Base-by-base conservation (phyloP, 1,140 invertebrate species). In the Radopholus similis region DNA sequence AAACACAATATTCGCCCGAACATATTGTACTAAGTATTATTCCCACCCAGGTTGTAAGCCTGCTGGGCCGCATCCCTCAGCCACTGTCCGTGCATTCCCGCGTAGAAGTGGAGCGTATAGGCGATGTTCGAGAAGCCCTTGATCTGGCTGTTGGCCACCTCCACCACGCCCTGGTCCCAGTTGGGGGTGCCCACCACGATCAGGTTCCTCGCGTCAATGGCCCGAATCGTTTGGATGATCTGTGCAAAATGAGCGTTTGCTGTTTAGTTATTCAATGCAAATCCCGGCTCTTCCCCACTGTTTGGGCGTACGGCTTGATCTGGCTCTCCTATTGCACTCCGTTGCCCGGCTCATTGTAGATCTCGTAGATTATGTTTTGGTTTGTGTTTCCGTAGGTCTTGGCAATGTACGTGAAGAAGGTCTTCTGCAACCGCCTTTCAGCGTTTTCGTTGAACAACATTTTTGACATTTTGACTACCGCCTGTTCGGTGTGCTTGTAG, bases 381-480 rank as follows among this genome's bases (percentile, higher is more conserved):
- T 66, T 28, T 32, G n/a, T n/a, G 6, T 32, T 58, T 4, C 26
- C 15, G 58, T 66, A 66, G 1, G 18, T 37, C 47, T 66, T 18
- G n/a, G 64, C 54, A 47, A 66, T 66, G 21, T 66, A 32, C 15
- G 64, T 66, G 13, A 66, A 66, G 59, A 66, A 66, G 6, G 56
- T 15, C 4, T 38, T 37, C 23, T 51, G 21, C 18, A 60, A 57
- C 51, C 55, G 4, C 51, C 13, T 62, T 23, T 28, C 9, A n/a
- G 21, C 21, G 55, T 34, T 63, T 34, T 18, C 13, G 11, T 35
- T 64, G n/a, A n/a, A n/a, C n/a, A n/a, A n/a, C n/a, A n/a, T n/a
- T n/a, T n/a, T n/a, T 23, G 15, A 30, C 5, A 11, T 26, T 32
- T 21, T 15, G 13, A 4, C 26, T 2, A 54, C 51, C 4, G 55